These are phyloP conservation scores for Helarctos malayanus DNA, from an alignment of 2,797 vertebrate genomes.

Conservation along the genomic window DNA sequence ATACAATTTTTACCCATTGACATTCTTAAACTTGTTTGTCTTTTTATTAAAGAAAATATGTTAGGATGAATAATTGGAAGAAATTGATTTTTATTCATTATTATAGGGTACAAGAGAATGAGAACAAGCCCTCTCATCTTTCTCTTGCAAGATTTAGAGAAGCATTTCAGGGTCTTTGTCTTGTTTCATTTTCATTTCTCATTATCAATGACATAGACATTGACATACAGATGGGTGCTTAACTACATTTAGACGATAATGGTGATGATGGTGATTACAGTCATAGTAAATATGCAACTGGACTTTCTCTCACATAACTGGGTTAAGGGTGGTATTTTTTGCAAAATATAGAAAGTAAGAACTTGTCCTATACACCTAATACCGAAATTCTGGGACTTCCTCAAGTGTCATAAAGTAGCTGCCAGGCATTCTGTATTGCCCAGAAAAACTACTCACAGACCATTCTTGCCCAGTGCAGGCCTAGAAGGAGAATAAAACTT, in stretches of 20 bases:
- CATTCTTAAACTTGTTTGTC: neutral
- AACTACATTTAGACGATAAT: neutral
- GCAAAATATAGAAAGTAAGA: slow-evolving; percentile 42
- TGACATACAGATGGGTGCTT: neutral
- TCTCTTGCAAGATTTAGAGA: slow-evolving; percentile 37
- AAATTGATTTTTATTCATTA: slow-evolving; percentile 54
- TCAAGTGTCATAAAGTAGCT: neutral
- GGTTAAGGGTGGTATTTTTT: neutral
- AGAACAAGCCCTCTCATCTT: neutral
- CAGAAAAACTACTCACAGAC: slow-evolving; percentile 19
- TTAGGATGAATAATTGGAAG: neutral
- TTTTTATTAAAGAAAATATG: slow-evolving; percentile 14
- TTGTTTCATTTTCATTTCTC: slow-evolving; percentile 1
- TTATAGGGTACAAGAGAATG: neutral
- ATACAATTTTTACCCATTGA: neutral
- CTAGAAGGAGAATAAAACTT: neutral
- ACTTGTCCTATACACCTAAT: neutral
- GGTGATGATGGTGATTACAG: neutral
- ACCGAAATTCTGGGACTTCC: neutral
- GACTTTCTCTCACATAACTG: slow-evolving; percentile 20
- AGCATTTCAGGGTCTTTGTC: neutral
- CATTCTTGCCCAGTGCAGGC: neutral
- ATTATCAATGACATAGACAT: neutral
- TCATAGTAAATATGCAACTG: neutral
- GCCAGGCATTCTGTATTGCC: neutral